Evolutionary conservation across 2,797 vertebrate genomes (phyloP), one percentile per base, ranked within the genome.

Genomic region (Crypturellus tataupa): DNA sequence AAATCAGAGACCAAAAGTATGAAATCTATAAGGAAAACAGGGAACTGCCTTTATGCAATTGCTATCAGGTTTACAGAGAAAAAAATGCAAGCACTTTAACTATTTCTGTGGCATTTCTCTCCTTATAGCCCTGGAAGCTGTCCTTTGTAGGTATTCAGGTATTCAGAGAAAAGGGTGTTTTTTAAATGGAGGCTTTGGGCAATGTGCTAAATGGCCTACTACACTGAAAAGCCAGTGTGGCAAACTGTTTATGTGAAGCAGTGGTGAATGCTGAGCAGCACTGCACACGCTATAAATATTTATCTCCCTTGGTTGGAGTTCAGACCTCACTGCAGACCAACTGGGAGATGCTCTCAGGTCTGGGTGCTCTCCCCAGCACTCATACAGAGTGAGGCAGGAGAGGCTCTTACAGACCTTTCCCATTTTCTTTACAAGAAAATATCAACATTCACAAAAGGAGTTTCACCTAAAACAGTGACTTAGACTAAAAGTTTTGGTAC

Each of bases 331-430:
- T 40, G 37, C 20, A 20, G 49, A 55, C 55, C 51, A 31, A 7
- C 19, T 53, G 18, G 35, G 37, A 39, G 21, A 40, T 71, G 49
- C 39, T 40, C 35, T 71, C 20, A 27, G 40, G 20, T 16, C 27
- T 67, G 27, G 62, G 14, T 0, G 0, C 4, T 80, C 15, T 13
- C 21, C 7, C 40, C 4, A 18, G 24, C 56, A 77, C 29, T 4
- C 25, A 35, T 58, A 53, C 59, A 85, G n/a, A 72, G 58, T 0
- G 0, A 53, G 21, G 44, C 0, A 1, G 63, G 24, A 37, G 6
- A 4, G 37, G 9, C 58, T 79, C 47, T 77, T 42, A 55, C 25
- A 62, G 23, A 11, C 16, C 0, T 1, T 40, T 47, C 35, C 47
- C 62, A 20, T 35, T 69, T 44, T 73, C 44, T 63, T 42, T 33